Conservation (phyloP, 2,113 vertebrate species). For the Dinomys branickii region DNA sequence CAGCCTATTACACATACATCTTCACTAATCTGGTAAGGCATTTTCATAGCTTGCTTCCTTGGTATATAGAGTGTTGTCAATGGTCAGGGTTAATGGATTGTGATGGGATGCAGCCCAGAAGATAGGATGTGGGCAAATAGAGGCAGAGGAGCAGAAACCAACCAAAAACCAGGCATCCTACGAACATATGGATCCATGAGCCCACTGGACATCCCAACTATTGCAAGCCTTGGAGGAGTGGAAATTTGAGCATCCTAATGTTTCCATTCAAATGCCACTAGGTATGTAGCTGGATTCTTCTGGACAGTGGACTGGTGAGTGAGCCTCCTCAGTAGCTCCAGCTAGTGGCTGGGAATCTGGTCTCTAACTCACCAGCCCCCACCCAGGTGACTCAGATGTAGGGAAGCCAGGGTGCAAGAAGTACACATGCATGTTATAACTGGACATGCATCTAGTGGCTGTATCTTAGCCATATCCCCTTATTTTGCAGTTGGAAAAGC, state of each 20-base stretch:
- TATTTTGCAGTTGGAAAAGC: background rate
- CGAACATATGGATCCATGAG: background rate
- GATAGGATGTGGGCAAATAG: fast-evolving
- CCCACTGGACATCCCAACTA: background rate
- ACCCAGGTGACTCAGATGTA: background rate
- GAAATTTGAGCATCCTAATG: background rate
- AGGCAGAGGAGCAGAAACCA: background rate
- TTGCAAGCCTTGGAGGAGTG: background rate
- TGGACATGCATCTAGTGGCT: no score
- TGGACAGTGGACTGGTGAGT: background rate
- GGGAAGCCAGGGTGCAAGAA: background rate
- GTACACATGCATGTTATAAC: fast-evolving
- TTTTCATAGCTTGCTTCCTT: constrained; percentile 56
- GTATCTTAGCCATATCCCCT: background rate
- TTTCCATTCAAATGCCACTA: background rate
- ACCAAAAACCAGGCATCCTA: background rate
- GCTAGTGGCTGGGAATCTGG: background rate
- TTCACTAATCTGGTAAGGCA: constrained; percentile 98
- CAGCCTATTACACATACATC: constrained; percentile 99
- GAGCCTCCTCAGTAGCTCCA: background rate
- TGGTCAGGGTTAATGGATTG: constrained; percentile 45
- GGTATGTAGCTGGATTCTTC: background rate
- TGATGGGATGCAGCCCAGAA: background rate
- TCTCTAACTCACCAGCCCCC: no score
- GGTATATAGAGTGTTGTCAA: background rate